Evolutionary conservation across 2,888 invertebrate genomes (phyloP).

Genomic region (Diogma glabrata): DNA sequence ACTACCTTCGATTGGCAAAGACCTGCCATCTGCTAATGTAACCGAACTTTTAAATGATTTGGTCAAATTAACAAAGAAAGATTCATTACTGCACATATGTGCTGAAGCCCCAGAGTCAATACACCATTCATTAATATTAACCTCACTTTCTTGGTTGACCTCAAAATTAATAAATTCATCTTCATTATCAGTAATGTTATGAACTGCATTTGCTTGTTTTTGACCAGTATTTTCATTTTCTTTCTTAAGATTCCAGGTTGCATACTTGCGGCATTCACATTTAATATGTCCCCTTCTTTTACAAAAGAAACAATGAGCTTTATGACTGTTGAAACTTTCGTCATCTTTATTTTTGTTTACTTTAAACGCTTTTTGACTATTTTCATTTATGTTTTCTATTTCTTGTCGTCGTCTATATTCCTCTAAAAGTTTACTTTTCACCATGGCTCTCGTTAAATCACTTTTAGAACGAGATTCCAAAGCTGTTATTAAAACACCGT

Average conservation of each 20-base stretch:
- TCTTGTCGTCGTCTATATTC: slow-evolving; percentile 14
- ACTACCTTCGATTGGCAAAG: slow-evolving; percentile 3
- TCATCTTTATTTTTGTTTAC: not conserved
- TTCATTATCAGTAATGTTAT: slow-evolving; percentile 2
- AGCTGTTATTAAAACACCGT: slow-evolving; percentile 10
- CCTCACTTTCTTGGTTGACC: not conserved
- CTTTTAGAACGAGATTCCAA: slow-evolving; percentile 8
- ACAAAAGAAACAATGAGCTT: too few relatives aligned
- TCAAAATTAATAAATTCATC: not conserved
- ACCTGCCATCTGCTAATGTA: not conserved
- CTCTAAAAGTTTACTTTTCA: slow-evolving; percentile 14
- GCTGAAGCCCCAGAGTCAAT: not conserved
- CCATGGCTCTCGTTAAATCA: slow-evolving; percentile 14
- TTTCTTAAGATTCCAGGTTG: not conserved
- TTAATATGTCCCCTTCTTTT: slow-evolving; percentile 9
- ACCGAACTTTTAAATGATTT: not conserved
- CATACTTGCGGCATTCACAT: slow-evolving; percentile 5
- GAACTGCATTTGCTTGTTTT: not conserved
- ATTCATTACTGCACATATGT: not conserved
- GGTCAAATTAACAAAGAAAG: not conserved
- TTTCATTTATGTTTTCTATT: too few relatives aligned
- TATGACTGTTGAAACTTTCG: not conserved
- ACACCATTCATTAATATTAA: not conserved
- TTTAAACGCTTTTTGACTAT: not conserved
- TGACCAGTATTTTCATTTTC: not conserved